Evolutionary conservation across 2,113 vertebrate genomes (phyloP), one percentile per base, ranked within the genome.

Genomic region (Sinocyclocheilus maitianheensis): DNA sequence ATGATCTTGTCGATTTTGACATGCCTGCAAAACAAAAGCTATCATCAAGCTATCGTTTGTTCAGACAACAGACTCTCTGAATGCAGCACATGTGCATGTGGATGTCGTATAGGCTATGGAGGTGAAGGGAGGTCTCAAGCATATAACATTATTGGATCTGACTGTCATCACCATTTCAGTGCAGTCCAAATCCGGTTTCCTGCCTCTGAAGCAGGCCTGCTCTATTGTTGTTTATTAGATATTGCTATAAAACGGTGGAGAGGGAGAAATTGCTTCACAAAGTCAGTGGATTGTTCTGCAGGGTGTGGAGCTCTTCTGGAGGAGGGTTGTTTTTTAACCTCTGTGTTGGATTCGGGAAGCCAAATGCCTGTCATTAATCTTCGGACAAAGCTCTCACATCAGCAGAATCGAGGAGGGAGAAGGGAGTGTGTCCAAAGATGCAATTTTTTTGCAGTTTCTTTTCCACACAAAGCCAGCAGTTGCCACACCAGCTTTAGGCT

Each of bases 321-420:
- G 89, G 81, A 88, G 86, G 91, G 90, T 90, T 90, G 87, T 90
- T 93, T 91, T 87, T 91, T 91, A 91, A 92, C 90, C 91, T 92
- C 89, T 89, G 88, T 87, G 89, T 88, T 87, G 92, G 89, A 91
- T 93, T 90, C 78, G 67, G 86, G 86, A 82, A 88, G 88, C 91
- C 89, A 85, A 93, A 91, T 86, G 80, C 91, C 91, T 91, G 89
- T 93, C 91, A 93, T 95, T 94, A 93, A 93, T 94, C 93, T 91
- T 88, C 71, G 89, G 89, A 91, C 89, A 87, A 89, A 93, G 87
- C 85, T 89, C 90, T 89, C 91, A 87, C 91, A 83, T 94, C 93
- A 94, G 93, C 94, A 93, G 84, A 92, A 92, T 48, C 81, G 75
- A 13, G 37, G 88, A 90, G 12, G 37, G 87, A 90, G 91, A 83